phyloP scores from a whole-genome alignment of 2,797 vertebrate species.

The Odontamblyopus lacepedii region DNA sequence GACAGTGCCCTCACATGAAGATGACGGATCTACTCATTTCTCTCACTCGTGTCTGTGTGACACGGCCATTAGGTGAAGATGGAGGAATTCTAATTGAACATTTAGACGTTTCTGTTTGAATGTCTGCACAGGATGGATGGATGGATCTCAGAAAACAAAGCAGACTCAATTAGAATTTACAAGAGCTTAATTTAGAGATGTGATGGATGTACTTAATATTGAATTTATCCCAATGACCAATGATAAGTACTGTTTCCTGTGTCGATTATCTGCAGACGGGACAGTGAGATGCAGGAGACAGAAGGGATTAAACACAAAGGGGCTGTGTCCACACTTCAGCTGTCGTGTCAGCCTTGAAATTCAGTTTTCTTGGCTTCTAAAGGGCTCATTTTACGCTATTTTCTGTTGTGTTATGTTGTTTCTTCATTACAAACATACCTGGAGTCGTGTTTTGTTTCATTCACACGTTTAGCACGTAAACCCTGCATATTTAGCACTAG shows the following conservation, averaged over 20 bases:
- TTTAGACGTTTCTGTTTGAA: constrained; percentile 41
- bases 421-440: no score
- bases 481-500: no score
- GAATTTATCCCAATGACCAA: constrained; percentile 35
- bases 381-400: no score
- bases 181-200: constrained; percentile 32
- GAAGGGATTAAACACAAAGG: not conserved
- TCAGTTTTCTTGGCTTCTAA: not conserved
- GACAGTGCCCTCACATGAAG: not conserved
- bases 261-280: constrained; percentile 1
- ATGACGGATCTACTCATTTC: constrained; percentile 15
- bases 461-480: no score
- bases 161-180: constrained; percentile 51
- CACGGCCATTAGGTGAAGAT: constrained; percentile 42
- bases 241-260: not conserved
- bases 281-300: not conserved
- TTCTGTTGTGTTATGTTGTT: no score
- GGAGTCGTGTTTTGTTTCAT: no score
- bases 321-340: not conserved
- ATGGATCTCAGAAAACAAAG: constrained; percentile 55
- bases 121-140: constrained; percentile 33
- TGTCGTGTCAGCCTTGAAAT: not conserved
- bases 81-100: constrained; percentile 66
- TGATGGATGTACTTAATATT: constrained; percentile 34
- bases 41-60: constrained; percentile 24